phyloP scores from a whole-genome alignment of 2,113 vertebrate species.

The Cacatua alba region DNA sequence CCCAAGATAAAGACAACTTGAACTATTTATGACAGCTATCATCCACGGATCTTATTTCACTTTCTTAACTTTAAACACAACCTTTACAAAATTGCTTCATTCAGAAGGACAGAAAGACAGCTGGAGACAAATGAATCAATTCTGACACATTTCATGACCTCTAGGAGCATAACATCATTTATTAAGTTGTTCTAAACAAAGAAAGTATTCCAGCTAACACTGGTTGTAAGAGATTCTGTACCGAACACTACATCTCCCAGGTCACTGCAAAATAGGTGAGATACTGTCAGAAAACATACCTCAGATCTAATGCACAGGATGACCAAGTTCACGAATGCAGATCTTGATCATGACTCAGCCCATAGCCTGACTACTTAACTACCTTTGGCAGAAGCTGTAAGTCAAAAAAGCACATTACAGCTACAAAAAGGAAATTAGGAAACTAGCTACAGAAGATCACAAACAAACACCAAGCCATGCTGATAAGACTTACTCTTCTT shows the following conservation, averaged over 20 bases:
- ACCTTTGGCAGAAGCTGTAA: background rate
- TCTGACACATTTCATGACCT: background rate
- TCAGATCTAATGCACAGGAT: background rate
- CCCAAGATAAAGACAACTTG: background rate
- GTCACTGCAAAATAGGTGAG: background rate
- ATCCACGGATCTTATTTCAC: background rate
- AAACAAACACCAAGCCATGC: slow-evolving; percentile 24
- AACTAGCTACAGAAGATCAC: slow-evolving; percentile 1
- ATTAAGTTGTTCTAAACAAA: background rate
- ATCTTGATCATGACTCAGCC: background rate
- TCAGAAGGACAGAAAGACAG: background rate
- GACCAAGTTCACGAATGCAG: background rate
- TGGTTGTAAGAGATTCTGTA: background rate
- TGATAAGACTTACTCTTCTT: slow-evolving; percentile 47
- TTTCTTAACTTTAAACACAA: background rate
- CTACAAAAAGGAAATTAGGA: background rate
- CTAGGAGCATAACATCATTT: background rate
- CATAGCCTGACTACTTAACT: background rate
- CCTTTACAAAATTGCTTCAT: background rate
- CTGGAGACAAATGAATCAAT: background rate
- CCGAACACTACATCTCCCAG: background rate
- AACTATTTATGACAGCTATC: background rate
- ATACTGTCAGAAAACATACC: background rate
- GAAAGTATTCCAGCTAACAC: background rate
- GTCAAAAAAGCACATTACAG: background rate